Conservation (phyloP, 2,888 invertebrate species). For the Nymphalis c-album region DNA sequence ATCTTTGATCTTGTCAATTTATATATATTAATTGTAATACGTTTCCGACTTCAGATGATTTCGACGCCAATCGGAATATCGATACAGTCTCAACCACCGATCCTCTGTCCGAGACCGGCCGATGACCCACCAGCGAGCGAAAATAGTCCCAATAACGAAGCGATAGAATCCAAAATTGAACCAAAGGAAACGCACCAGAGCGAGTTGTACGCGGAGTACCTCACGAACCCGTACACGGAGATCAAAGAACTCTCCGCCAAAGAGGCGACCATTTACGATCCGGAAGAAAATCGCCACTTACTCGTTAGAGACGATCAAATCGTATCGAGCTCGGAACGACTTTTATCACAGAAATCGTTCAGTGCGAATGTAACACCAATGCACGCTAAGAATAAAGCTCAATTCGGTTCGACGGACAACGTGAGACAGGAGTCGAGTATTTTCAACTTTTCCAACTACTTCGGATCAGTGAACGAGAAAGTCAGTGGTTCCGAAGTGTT, state of each 20-base stretch:
- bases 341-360: slow-evolving; percentile 62
- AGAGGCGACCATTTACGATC: slow-evolving; percentile 61
- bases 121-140: slow-evolving; percentile 35
- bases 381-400: slow-evolving; percentile 65
- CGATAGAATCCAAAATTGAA: slow-evolving; percentile 40
- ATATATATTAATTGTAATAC: too few species aligned
- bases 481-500: slow-evolving; percentile 85
- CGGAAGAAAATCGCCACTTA: slow-evolving; percentile 46
- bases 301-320: slow-evolving; percentile 40
- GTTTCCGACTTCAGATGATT: slow-evolving; percentile 78
- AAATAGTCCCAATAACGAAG: slow-evolving; percentile 41
- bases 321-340: slow-evolving; percentile 34
- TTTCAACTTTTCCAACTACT: slow-evolving; percentile 85
- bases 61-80: slow-evolving; percentile 83
- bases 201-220: slow-evolving; percentile 79
- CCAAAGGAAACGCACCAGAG: slow-evolving; percentile 49
- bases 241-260: slow-evolving; percentile 53
- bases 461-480: slow-evolving; percentile 76
- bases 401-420: slow-evolving; percentile 74
- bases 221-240: slow-evolving; percentile 81
- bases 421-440: slow-evolving; percentile 68
- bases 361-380: slow-evolving; percentile 72
- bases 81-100: slow-evolving; percentile 66
- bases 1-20: too few species aligned
- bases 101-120: slow-evolving; percentile 57